Conservation (phyloP, 2,888 invertebrate species). For the Entomobrya multifasciata region DNA sequence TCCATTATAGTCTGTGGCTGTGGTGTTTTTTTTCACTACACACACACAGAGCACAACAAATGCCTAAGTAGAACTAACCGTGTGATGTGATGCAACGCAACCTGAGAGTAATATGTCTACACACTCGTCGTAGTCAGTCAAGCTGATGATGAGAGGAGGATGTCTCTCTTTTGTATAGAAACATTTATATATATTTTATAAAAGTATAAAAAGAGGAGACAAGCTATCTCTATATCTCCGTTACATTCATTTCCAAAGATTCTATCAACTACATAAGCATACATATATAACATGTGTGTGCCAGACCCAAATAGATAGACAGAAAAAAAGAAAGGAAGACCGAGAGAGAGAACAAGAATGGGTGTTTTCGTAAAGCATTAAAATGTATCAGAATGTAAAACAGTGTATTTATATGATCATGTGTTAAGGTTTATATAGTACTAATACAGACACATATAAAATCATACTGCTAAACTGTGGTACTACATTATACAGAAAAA, state of each 20-base stretch:
- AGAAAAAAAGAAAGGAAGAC: not conserved
- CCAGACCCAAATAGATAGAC: too few species aligned
- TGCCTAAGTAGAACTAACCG: not conserved
- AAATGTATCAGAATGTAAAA: conserved; percentile 44
- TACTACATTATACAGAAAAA: conserved; percentile 30
- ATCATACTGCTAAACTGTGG: not conserved
- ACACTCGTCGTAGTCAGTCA: conserved; percentile 51
- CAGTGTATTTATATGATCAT: not conserved
- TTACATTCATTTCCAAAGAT: conserved; percentile 38
- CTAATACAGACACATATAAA: not conserved
- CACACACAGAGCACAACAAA: not conserved
- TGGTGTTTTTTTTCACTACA: conserved; percentile 10
- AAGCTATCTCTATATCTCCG: not conserved
- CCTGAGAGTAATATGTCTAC: conserved; percentile 20
- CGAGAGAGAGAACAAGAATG: not conserved
- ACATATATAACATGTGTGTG: too few species aligned
- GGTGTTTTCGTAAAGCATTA: conserved; percentile 6
- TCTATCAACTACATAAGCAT: conserved; percentile 43
- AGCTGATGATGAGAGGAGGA: conserved; percentile 43
- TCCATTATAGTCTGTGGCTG: not conserved
- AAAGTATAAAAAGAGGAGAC: not conserved
- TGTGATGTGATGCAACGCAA: conserved; percentile 42
- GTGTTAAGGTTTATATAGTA: not conserved
- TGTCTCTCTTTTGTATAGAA: not conserved
- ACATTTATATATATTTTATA: too few species aligned